Conservation (phyloP, 2,888 invertebrate genomes). For the Anoncus sp. region DNA sequence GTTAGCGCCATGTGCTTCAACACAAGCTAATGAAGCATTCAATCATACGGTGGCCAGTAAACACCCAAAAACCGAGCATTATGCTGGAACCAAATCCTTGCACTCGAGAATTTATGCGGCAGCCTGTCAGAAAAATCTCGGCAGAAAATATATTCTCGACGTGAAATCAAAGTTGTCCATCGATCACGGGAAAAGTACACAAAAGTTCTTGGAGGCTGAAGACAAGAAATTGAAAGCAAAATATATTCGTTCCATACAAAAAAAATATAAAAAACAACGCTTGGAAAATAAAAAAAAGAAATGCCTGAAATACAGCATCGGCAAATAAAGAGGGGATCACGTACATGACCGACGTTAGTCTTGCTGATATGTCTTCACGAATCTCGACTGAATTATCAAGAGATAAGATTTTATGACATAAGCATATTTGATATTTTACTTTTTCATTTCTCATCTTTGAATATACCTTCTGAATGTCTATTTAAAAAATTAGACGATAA, state of each 20-base stretch:
- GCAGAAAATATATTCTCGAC: constrained; percentile 19
- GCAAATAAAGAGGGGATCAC: constrained; percentile 16
- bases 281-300: constrained; percentile 9
- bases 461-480: background rate
- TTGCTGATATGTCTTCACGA: background rate
- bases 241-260: constrained; percentile 1
- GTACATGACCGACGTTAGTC: background rate
- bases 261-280: constrained; percentile 6
- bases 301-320: background rate
- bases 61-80: constrained; percentile 60
- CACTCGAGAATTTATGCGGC: constrained; percentile 54
- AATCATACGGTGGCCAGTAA: constrained; percentile 58
- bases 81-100: constrained; percentile 56
- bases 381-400: background rate
- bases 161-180: constrained; percentile 5
- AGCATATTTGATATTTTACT: constrained; percentile 1
- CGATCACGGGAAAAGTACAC: background rate
- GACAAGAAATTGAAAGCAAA: background rate
- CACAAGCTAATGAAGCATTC: constrained; percentile 61
- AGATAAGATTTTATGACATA: constrained; percentile 4
- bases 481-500: background rate
- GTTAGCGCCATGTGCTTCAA: constrained; percentile 63
- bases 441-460: too few species aligned
- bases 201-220: background rate
- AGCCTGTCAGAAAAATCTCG: constrained; percentile 49